These are phyloP conservation scores for Ditylenchus weischeri DNA, from an alignment of 2,888 invertebrate genomes.

Conservation along the genomic window DNA sequence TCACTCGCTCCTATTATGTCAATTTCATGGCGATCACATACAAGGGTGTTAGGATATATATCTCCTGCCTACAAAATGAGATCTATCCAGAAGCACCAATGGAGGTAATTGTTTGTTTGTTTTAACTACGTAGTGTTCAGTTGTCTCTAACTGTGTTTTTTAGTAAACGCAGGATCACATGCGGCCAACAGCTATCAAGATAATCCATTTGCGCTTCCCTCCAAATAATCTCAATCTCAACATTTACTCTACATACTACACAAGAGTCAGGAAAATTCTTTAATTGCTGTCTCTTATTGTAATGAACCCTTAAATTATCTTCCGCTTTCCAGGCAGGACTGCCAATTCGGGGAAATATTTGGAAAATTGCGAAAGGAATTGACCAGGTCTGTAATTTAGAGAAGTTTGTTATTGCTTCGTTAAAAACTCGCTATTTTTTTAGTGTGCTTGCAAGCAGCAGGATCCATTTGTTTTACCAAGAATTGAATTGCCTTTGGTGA, in stretches of 20 bases:
- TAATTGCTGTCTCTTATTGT: not conserved
- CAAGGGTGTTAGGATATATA: slow-evolving; percentile 74
- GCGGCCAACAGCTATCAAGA: slow-evolving; percentile 22
- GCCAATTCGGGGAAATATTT: slow-evolving; percentile 21
- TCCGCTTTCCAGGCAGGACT: slow-evolving; percentile 8
- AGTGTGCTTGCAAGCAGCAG: not conserved
- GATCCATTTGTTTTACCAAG: too few species aligned
- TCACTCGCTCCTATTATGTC: slow-evolving; percentile 72
- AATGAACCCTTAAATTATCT: slow-evolving; percentile 7
- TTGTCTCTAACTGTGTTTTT: slow-evolving; percentile 24
- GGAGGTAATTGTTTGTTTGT: not conserved
- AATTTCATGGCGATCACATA: slow-evolving; percentile 70
- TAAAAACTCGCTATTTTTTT: too few species aligned
- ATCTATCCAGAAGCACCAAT: not conserved
- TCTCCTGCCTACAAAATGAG: slow-evolving; percentile 57
- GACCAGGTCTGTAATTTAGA: too few species aligned
- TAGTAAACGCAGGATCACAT: slow-evolving; percentile 26
- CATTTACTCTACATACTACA: slow-evolving; percentile 23
- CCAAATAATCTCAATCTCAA: slow-evolving; percentile 19
- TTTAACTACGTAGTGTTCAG: slow-evolving; percentile 1
- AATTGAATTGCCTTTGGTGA: too few species aligned
- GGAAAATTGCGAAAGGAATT: slow-evolving; percentile 16
- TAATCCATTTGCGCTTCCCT: slow-evolving; percentile 31
- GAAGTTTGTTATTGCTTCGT: too few species aligned
- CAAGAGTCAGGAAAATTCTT: slow-evolving; percentile 7